Base-by-base conservation (phyloP, 2,797 vertebrate genomes). In the Hephaestus fuliginosus region DNA sequence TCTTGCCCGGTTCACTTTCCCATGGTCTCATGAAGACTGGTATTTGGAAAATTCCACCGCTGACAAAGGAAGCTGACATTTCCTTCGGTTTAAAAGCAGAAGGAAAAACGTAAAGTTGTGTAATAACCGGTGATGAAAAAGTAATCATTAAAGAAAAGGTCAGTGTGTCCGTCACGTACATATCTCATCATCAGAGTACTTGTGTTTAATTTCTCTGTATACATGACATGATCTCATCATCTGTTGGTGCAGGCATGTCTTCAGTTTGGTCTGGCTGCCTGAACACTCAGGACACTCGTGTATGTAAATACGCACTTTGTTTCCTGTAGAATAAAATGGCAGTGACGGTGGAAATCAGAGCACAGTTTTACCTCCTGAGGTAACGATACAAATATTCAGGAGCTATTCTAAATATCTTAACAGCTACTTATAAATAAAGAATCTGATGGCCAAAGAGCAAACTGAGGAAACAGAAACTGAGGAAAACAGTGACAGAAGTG, bases 21-120 rank as follows among this genome's bases (percentile, higher is more conserved):
- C 67, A 80, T 83, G 78, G 33, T 57, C 82, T 82, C 58, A 60
- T 62, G 15, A 78, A 63, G 64, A 69, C 10, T n/a, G 51, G 58
- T 67, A 53, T 83, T 83, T 85, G 85, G 82, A 85, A 79, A 77
- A 85, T 72, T 81, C 78, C 75, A 64, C 10, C 43, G 22, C 46
- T 46, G 58, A 49, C 71, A 83, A 74, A 74, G 69, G 73, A 76
- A 84, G 60, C 55, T 74, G 64, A 82, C 61, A n/a, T 81, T 80
- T 86, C 65, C 67, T 77, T 28, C 30, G 46, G 20, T 55, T 79
- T 63, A 73, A 17, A 65, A 53, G 60, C 74, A 44, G 22, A 9
- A 52, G 71, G 62, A 73, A 43, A 70, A 72, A 46, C 25, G 7
- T 18, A 3, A 22, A 55, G 68, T 71, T 83, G 71, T 12, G 9